Evolutionary conservation across 2,888 invertebrate species (phyloP).

Genomic region (Busseola fusca): DNA sequence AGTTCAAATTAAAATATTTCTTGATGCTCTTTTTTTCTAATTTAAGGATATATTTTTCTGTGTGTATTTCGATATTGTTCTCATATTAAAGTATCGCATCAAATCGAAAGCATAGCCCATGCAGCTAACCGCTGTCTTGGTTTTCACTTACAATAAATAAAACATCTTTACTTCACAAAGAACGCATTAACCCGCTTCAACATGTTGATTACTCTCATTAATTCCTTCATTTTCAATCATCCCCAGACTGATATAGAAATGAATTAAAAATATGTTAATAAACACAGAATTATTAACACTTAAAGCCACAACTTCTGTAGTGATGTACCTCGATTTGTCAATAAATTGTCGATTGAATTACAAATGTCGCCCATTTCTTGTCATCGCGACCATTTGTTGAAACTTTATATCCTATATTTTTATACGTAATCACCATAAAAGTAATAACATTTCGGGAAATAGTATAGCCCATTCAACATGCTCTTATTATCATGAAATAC

Average conservation of each 20-base stretch:
- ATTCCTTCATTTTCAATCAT: constrained; percentile 19
- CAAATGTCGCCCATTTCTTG: constrained; percentile 48
- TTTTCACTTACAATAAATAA: constrained; percentile 26
- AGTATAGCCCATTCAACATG: constrained; percentile 54
- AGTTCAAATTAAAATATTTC: neutral
- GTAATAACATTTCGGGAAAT: constrained; percentile 53
- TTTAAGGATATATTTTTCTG: too few species aligned
- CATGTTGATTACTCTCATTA: constrained; percentile 28
- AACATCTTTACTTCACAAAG: constrained; percentile 16
- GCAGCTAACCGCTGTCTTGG: neutral
- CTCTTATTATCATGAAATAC: constrained; percentile 59
- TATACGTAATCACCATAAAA: constrained; percentile 57
- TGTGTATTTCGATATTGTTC: neutral
- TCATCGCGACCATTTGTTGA: constrained; percentile 54
- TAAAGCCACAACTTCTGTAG: constrained; percentile 43
- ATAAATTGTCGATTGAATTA: constrained; percentile 54
- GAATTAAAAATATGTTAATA: constrained; percentile 44
- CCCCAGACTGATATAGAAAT: constrained; percentile 43
- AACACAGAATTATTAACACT: constrained; percentile 42
- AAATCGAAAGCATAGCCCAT: neutral
- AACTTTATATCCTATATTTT: constrained; percentile 57
- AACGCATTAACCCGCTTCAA: neutral
- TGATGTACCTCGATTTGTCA: constrained; percentile 34
- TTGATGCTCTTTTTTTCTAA: too few species aligned
- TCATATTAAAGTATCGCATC: neutral